phyloP scores from a whole-genome alignment of 1,140 invertebrate species.

The Papilio machaon region DNA sequence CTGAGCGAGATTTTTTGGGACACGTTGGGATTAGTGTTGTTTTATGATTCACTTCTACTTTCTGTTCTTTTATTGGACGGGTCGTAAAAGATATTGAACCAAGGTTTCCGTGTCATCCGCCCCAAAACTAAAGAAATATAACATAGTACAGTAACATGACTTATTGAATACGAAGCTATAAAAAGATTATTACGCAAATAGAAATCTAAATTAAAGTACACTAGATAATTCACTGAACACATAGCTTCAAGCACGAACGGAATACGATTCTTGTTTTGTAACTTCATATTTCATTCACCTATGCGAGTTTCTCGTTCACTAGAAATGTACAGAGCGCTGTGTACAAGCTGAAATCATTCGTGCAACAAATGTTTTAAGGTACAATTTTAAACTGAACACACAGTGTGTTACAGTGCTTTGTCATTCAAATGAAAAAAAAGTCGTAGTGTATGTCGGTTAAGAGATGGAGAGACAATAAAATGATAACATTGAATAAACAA shows the following conservation, averaged over 20 bases:
- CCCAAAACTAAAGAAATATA: not conserved
- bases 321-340: constrained; percentile 42
- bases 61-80: constrained; percentile 65
- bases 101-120: not conserved
- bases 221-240: constrained; percentile 47
- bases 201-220: not conserved
- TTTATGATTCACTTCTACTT: constrained; percentile 75
- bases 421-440: not conserved
- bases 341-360: constrained; percentile 47
- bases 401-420: constrained; percentile 10
- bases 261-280: constrained; percentile 72
- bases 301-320: constrained; percentile 55
- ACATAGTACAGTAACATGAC: not conserved
- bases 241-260: constrained; percentile 64
- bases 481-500: constrained; percentile 4
- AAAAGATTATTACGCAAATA: constrained; percentile 24
- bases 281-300: constrained; percentile 72
- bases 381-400: constrained; percentile 41
- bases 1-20: constrained; percentile 70
- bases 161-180: constrained; percentile 29
- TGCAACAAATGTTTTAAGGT: constrained; percentile 52
- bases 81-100: constrained; percentile 52
- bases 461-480: constrained; percentile 1
- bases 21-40: constrained; percentile 76
- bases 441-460: not conserved